Evolutionary conservation across 2,888 invertebrate genomes (phyloP).

Genomic region (Drosophila peninsularis): DNA sequence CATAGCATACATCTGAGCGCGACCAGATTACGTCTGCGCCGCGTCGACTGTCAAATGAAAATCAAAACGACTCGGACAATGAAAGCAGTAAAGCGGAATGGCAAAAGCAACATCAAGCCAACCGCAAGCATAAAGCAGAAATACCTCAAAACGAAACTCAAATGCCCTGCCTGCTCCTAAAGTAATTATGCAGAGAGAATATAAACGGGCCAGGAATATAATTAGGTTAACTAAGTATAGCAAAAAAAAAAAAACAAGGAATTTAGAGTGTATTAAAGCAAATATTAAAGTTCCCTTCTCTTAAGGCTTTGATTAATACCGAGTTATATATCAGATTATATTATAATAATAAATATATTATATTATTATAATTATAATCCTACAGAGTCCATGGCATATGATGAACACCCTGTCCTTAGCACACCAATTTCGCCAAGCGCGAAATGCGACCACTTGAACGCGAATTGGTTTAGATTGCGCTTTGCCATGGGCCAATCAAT

Average conservation of each 20-base stretch:
- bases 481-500: slow-evolving; percentile 52
- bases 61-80: slow-evolving; percentile 51
- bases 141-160: background rate
- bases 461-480: slow-evolving; percentile 17
- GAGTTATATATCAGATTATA: no score
- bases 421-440: slow-evolving; percentile 33
- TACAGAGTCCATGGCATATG: background rate
- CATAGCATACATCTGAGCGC: slow-evolving; percentile 43
- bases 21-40: slow-evolving; percentile 34
- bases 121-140: slow-evolving; percentile 38
- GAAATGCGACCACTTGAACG: background rate
- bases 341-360: no score
- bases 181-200: slow-evolving; percentile 1
- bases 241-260: background rate
- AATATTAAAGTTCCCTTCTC: no score
- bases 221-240: background rate
- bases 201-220: background rate
- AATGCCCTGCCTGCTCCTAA: background rate
- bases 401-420: background rate
- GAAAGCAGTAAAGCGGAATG: slow-evolving; percentile 16
- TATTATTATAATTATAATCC: no score
- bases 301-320: no score
- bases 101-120: slow-evolving; percentile 40
- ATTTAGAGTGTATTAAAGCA: no score
- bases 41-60: slow-evolving; percentile 47